Evolutionary conservation across 2,888 invertebrate species (phyloP), one percentile per base, ranked within the genome.

Genomic region (Bombylius discolor): DNA sequence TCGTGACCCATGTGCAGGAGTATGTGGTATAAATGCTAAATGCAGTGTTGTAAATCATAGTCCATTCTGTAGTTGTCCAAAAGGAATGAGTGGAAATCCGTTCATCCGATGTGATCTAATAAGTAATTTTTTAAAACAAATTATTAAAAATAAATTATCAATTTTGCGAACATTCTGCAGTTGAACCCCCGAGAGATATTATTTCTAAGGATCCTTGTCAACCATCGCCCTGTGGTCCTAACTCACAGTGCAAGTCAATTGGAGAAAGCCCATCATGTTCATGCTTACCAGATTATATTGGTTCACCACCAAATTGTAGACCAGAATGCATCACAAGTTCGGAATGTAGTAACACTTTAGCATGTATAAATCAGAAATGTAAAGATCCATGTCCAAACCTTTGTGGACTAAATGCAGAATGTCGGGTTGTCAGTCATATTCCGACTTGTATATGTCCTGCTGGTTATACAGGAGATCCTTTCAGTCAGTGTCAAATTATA

Each of bases 181-280:
- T 76, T 64, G 76, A 71, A 64, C 77, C 77, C 31, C 74, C 76
- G 61, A 68, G 70, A 47, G 72, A 75, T 63, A 62, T 70, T 57
- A 66, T 76, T 53, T 73, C 76, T 36, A 70, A 77, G 39, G 81
- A 87, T 65, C 85, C 87, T n/a, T 89, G 89, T 66, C 73, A 77
- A 55, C 87, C 88, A 53, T 84, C 85, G 45, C 89, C 89, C 1
- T 90, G 90, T 69, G 90, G 89, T n/a, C 81, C 86, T 1, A 84
- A 86, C 68, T 79, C 88, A 2, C 78, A 85, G 66, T 89, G 89
- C 65, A 81, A 81, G 67, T 78, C 82, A 60, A 72, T 78, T 12
- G 81, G 81, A 50, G 83, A 81, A 47, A 76, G 81, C 44, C 85
- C 87, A 0, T 82, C 85, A 3, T 90, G 90, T 67, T 84, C 87